Conservation (phyloP, 1,140 invertebrate genomes). For the Neodiprion virginianus region DNA sequence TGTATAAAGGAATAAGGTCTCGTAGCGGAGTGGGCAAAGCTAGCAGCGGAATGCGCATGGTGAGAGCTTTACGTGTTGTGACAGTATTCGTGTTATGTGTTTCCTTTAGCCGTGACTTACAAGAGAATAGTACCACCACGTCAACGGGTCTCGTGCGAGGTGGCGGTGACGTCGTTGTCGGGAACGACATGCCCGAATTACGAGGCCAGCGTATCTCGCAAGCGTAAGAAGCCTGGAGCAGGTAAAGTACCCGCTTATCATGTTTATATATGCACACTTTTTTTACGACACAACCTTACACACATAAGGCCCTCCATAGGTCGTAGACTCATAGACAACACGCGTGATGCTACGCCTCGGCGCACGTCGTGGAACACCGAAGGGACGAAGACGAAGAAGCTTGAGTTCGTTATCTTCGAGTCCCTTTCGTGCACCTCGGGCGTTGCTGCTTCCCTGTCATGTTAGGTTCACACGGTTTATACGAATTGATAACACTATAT, state of each 20-base stretch:
- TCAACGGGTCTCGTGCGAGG: conserved; percentile 46
- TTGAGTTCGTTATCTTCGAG: too few relatives aligned
- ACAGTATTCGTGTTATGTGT: conserved; percentile 41
- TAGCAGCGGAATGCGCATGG: conserved; percentile 3
- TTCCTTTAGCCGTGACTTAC: conserved; percentile 59
- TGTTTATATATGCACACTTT: conserved; percentile 21
- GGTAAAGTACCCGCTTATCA: conserved; percentile 62
- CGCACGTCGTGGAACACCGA: too few relatives aligned
- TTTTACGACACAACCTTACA: conserved; percentile 54
- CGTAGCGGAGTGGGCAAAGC: neutral
- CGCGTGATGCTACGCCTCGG: too few relatives aligned
- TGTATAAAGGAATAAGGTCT: too few relatives aligned
- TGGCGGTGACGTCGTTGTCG: conserved; percentile 36
- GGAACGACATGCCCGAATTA: conserved; percentile 17
- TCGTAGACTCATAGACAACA: conserved; percentile 61
- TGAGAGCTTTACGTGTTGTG: conserved; percentile 21
- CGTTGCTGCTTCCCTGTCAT: too few relatives aligned
- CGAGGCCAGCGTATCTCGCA: conserved; percentile 65
- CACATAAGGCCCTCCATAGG: conserved; percentile 59
- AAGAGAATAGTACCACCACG: conserved; percentile 60
- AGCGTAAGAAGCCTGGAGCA: conserved; percentile 78
- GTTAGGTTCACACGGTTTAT: too few relatives aligned
- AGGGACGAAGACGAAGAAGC: too few relatives aligned
- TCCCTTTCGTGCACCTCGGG: too few relatives aligned
- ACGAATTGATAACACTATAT: too few relatives aligned